Evolutionary conservation across 2,113 vertebrate genomes (phyloP).

Genomic region (Anarhynchus alexandrinus): DNA sequence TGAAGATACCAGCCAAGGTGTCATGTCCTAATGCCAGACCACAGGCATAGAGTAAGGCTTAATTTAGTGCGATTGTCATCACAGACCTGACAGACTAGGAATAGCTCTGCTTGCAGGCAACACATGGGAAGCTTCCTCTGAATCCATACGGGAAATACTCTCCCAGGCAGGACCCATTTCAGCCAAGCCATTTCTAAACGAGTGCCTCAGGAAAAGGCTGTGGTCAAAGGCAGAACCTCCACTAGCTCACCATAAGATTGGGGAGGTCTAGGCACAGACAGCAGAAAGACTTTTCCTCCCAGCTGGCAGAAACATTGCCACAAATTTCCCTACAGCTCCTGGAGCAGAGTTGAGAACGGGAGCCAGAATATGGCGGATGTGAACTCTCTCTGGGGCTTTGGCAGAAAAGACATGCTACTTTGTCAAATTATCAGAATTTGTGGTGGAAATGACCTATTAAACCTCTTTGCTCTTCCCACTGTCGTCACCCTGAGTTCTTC

Average conservation of each 20-base stretch:
- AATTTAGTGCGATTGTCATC: background rate
- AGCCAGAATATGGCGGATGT: background rate
- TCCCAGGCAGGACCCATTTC: background rate
- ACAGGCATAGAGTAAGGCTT: slow-evolving; percentile 5
- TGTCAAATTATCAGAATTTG: slow-evolving; percentile 21
- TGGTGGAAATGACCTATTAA: slow-evolving; percentile 41
- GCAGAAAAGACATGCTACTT: background rate
- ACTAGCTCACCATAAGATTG: background rate
- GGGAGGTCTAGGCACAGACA: background rate
- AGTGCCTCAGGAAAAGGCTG: background rate
- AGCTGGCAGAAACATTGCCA: background rate
- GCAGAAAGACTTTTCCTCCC: background rate
- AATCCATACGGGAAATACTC: background rate
- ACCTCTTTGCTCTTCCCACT: slow-evolving; percentile 16
- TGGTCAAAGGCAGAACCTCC: background rate
- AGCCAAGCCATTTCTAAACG: background rate
- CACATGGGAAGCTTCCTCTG: background rate
- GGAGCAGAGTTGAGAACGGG: background rate
- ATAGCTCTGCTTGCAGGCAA: background rate
- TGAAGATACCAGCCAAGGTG: slow-evolving; percentile 44
- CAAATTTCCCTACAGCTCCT: background rate
- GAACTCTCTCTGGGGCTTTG: background rate
- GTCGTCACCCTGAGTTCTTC: slow-evolving; percentile 9
- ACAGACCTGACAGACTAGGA: slow-evolving; percentile 10
- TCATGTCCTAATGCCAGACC: slow-evolving; percentile 31